Conservation (phyloP, 2,113 vertebrate genomes). For the Carassius auratus region DNA sequence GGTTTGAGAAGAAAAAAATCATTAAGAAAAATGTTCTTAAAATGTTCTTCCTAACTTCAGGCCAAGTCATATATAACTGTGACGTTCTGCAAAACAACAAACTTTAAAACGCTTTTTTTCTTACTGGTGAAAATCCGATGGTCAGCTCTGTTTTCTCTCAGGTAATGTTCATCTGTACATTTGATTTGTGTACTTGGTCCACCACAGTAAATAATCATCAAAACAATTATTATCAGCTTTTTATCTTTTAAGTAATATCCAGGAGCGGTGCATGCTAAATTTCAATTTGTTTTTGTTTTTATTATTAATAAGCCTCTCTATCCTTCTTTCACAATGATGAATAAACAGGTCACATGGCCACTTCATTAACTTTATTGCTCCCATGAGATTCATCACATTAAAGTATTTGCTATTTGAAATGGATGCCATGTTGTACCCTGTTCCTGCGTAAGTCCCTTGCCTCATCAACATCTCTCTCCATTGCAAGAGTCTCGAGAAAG, state of each 20-base stretch:
- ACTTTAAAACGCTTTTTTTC: too few species aligned
- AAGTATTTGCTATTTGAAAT: constrained; percentile 67
- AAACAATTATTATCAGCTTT: too few species aligned
- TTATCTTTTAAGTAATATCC: neutral
- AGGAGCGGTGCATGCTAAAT: constrained; percentile 49
- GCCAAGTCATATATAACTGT: too few species aligned
- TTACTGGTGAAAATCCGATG: too few species aligned
- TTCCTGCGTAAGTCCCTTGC: constrained; percentile 62
- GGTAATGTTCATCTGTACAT: too few species aligned
- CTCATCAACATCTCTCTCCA: constrained; percentile 67
- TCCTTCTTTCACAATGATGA: constrained; percentile 51
- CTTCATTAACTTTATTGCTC: constrained; percentile 70
- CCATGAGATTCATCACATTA: constrained; percentile 66
- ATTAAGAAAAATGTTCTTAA: too few species aligned
- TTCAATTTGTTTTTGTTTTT: constrained; percentile 64
- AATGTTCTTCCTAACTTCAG: too few species aligned
- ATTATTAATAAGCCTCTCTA: constrained; percentile 68
- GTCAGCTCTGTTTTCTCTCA: too few species aligned
- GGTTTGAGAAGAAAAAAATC: too few species aligned
- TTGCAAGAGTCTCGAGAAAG: constrained; percentile 53
- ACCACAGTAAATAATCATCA: too few species aligned
- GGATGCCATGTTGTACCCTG: constrained; percentile 68
- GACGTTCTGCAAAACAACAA: too few species aligned
- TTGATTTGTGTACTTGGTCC: too few species aligned
- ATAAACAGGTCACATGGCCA: constrained; percentile 59